A percentile compares a stretch with the other conserved stretches of the same genome.
Evolutionary conservation across 2,797 vertebrate genomes (phyloP).

Genomic region (Molossus alvarezi): DNA sequence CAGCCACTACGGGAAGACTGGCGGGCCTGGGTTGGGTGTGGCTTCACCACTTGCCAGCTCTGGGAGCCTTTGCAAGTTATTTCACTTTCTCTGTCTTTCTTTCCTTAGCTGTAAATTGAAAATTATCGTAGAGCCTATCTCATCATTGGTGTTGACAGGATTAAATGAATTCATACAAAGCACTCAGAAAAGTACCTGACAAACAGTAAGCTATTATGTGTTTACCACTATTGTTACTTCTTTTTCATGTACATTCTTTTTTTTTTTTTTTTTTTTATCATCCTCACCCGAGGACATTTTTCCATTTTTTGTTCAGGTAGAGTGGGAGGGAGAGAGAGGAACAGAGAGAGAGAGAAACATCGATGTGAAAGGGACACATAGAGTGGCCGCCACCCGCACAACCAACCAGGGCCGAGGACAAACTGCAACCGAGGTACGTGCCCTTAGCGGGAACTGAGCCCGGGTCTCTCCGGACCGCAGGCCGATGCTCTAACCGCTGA

Average conservation of each 20-base stretch:
- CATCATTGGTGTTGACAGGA: background rate
- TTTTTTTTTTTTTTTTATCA: no score
- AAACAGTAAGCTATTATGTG: background rate
- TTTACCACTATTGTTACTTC: background rate
- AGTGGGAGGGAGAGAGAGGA: background rate
- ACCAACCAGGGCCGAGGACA: no score
- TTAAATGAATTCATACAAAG: background rate
- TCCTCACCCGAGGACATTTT: no score
- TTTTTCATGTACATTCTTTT: background rate
- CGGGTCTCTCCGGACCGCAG: no score
- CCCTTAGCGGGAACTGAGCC: no score
- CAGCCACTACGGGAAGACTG: no score
- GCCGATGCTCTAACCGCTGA: background rate
- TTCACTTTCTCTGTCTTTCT: conserved; percentile 11
- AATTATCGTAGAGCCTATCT: background rate
- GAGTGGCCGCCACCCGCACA: no score
- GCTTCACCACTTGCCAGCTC: background rate
- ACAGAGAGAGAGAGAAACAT: background rate
- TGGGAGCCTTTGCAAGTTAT: background rate
- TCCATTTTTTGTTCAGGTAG: no score
- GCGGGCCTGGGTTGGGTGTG: background rate
- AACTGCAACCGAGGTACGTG: no score
- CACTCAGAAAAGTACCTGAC: background rate
- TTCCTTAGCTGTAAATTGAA: conserved; percentile 39
- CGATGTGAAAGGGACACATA: background rate